Evolutionary conservation across 2,797 vertebrate genomes (phyloP).

Genomic region (Pangasius krempfi): DNA sequence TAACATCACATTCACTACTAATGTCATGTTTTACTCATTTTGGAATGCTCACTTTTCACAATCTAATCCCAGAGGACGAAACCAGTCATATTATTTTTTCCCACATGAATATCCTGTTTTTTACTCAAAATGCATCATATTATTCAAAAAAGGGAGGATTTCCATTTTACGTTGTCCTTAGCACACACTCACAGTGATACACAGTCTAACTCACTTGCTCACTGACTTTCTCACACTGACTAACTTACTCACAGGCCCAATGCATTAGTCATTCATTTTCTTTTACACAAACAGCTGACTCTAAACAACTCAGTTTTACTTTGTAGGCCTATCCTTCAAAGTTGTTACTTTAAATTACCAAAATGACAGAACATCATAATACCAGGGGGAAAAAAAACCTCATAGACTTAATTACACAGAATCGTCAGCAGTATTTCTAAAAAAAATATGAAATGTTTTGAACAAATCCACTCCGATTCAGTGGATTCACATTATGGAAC

Average conservation of each 20-base stretch:
- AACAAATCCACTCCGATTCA: neutral
- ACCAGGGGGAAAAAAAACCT: neutral
- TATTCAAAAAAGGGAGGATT: neutral
- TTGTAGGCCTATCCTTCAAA: neutral
- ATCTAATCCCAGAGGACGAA: neutral
- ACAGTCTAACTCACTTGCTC: neutral
- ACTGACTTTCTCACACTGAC: neutral
- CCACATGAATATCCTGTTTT: constrained; percentile 9
- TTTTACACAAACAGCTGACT: neutral
- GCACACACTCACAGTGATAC: neutral
- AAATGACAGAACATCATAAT: neutral
- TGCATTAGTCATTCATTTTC: neutral
- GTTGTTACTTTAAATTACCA: neutral
- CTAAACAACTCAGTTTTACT: neutral
- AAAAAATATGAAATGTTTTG: neutral
- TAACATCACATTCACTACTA: neutral
- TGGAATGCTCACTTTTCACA: neutral
- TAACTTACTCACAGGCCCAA: neutral
- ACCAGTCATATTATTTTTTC: neutral
- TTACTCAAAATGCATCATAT: neutral
- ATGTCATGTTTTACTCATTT: neutral
- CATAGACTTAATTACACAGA: too few species aligned
- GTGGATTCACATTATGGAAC: neutral
- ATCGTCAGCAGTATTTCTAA: too few species aligned
- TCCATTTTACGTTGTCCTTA: neutral